A percentile compares a stretch with the other conserved stretches of the same genome.
Conservation (phyloP, 2,113 vertebrate genomes). For the Lucifuga dentata region DNA sequence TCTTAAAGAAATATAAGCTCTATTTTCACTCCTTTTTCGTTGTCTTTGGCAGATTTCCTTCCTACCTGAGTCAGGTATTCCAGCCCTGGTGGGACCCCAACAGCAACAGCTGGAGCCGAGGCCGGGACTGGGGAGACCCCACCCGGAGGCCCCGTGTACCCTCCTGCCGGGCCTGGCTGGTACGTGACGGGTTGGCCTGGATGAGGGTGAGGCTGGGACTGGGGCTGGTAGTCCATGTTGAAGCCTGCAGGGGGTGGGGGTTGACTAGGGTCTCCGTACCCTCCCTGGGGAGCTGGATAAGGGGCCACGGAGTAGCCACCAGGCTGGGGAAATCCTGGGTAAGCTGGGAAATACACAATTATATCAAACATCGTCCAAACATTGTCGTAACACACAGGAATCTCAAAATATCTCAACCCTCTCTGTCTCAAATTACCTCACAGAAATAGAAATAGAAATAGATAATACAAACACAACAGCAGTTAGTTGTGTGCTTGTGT, state of each 20-base stretch:
- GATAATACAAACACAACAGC: neutral
- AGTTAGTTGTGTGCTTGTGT: too few species aligned
- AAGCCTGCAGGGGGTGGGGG: slow-evolving; percentile 79
- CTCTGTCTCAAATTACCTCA: too few species aligned
- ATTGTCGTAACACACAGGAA: too few species aligned
- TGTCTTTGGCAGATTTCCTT: too few species aligned
- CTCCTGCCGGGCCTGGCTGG: slow-evolving; percentile 68
- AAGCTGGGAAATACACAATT: slow-evolving; percentile 61
- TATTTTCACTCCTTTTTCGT: too few species aligned
- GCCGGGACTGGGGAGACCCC: slow-evolving; percentile 54
- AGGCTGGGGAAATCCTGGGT: slow-evolving; percentile 61
- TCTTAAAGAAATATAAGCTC: neutral
- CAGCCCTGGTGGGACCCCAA: slow-evolving; percentile 85
- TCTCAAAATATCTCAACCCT: too few species aligned
- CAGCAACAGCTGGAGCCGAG: slow-evolving; percentile 21
- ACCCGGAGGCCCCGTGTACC: slow-evolving; percentile 28
- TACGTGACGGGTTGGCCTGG: slow-evolving; percentile 73
- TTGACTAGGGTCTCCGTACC: slow-evolving; percentile 68
- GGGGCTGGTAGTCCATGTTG: slow-evolving; percentile 72
- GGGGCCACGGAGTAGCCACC: slow-evolving; percentile 78
- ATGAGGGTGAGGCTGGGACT: slow-evolving; percentile 57
- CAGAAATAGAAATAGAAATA: neutral
- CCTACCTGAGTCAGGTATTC: slow-evolving; percentile 89
- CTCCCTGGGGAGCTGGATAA: slow-evolving; percentile 71
- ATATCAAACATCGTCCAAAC: neutral